phyloP scores from a whole-genome alignment of 2,797 vertebrate species.

The Aratinga solstitialis region DNA sequence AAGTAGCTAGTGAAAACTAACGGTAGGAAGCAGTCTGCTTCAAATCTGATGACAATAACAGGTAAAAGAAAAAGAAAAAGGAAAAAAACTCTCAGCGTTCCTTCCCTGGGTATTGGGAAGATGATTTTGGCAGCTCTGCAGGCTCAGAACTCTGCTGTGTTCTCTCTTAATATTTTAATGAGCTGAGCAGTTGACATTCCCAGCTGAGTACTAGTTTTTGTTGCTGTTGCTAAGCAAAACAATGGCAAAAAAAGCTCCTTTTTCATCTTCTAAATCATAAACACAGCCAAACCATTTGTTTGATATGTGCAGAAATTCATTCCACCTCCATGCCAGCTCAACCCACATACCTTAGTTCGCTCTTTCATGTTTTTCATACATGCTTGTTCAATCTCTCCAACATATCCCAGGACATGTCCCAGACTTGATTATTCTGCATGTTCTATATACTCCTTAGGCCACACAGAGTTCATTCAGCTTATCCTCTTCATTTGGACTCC shows the following conservation, averaged over 20 bases:
- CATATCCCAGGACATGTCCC: neutral
- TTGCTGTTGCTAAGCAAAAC: conserved; percentile 71
- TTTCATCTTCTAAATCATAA: conserved; percentile 55
- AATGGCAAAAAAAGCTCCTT: conserved; percentile 36
- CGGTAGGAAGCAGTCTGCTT: neutral
- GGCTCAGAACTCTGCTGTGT: conserved; percentile 17
- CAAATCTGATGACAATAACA: neutral
- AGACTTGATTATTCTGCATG: neutral
- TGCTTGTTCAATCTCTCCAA: neutral
- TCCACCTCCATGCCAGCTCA: conserved; percentile 3
- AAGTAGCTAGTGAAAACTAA: neutral
- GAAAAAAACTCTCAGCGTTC: conserved; percentile 2
- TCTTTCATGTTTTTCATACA: neutral
- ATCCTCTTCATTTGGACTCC: neutral
- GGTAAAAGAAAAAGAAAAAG: conserved; percentile 6
- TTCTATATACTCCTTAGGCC: neutral
- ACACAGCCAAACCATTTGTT: conserved; percentile 45
- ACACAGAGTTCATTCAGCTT: neutral
- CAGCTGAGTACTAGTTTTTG: conserved; percentile 42
- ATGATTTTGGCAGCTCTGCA: conserved; percentile 57
- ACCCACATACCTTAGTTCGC: neutral
- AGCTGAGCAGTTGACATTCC: conserved; percentile 63
- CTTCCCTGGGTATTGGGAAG: neutral
- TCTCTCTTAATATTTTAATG: conserved; percentile 74
- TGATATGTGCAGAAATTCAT: conserved; percentile 37